Percentiles rank a stretch among this genome's conserved stretches.
phyloP scores from a whole-genome alignment of 2,797 vertebrate genomes.

The Podarcis lilfordi region DNA sequence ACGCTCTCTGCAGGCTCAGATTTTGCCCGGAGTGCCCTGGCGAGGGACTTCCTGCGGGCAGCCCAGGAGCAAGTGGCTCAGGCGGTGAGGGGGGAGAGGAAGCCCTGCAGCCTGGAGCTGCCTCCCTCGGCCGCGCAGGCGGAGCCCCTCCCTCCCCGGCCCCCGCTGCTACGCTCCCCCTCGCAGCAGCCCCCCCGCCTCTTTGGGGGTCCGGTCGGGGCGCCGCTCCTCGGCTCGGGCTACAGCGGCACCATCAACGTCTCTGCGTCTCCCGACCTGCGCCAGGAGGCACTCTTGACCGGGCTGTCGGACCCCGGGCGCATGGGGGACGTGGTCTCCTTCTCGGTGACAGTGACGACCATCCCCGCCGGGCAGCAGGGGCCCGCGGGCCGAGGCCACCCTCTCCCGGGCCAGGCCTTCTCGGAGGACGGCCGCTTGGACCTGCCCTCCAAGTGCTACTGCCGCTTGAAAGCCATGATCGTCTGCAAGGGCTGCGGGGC shows the following conservation, averaged over 20 bases:
- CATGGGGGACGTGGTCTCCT: constrained; percentile 93
- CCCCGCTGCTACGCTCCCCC: constrained; percentile 62
- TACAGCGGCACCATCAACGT: constrained; percentile 93
- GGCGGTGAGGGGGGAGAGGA: constrained; percentile 74
- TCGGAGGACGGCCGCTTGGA: constrained; percentile 83
- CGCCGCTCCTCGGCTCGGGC: constrained; percentile 76
- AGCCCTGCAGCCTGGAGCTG: constrained; percentile 77
- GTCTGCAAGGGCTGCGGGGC: constrained; percentile 98
- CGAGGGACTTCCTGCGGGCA: constrained; percentile 83
- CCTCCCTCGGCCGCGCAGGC: constrained; percentile 67
- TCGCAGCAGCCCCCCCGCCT: constrained; percentile 77
- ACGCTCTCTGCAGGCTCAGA: constrained; percentile 51
- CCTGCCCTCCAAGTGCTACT: constrained; percentile 94
- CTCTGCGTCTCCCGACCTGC: constrained; percentile 85
- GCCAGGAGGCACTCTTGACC: constrained; percentile 70
- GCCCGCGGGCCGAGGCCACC: constrained; percentile 78
- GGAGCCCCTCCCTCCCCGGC: constrained; percentile 65
- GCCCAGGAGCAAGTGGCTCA: constrained; percentile 81
- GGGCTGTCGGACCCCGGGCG: constrained; percentile 75
- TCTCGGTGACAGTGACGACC: constrained; percentile 96
- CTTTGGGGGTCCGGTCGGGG: constrained; percentile 71
- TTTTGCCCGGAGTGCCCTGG: constrained; percentile 67
- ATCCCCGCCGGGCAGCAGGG: constrained; percentile 86
- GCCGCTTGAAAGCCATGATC: constrained; percentile 98
- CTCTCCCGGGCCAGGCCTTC: constrained; percentile 86